phyloP scores from a whole-genome alignment of 2,113 vertebrate species.

The Mirza zaza region DNA sequence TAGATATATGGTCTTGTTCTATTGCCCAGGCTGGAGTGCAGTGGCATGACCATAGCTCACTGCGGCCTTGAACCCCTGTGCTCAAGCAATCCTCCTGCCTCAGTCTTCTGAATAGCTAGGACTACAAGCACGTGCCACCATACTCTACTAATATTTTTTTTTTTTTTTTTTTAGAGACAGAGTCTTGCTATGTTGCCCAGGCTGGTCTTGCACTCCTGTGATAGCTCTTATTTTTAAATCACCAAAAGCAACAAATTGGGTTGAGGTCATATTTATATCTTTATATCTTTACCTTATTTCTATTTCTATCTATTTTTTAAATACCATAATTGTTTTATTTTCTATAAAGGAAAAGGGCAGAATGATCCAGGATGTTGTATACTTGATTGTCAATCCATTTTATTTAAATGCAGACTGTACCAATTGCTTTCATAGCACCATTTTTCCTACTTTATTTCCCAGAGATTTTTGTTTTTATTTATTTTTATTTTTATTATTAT shows the following conservation, averaged over 20 bases:
- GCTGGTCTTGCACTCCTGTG: neutral
- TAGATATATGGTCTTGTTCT: no score
- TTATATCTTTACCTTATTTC: neutral
- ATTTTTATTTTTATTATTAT: no score
- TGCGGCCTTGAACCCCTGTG: no score
- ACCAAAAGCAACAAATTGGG: neutral
- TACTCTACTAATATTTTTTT: no score
- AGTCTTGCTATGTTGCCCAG: neutral
- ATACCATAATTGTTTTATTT: neutral
- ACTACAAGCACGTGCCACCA: no score
- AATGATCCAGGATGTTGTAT: neutral
- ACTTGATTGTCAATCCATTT: neutral
- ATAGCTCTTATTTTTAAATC: neutral
- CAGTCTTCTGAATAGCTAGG: no score
- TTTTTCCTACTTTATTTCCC: neutral
- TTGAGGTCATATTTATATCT: neutral
- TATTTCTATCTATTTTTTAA: neutral
- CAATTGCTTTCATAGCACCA: neutral
- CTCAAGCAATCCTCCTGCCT: no score
- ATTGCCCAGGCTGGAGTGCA: no score
- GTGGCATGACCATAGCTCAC: no score
- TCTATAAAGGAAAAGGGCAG: neutral
- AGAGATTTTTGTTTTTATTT: slow-evolving; percentile 39
- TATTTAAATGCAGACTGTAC: neutral
- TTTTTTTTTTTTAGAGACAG: neutral